Conservation (phyloP, 2,888 invertebrate species). For the Erebia aethiops region DNA sequence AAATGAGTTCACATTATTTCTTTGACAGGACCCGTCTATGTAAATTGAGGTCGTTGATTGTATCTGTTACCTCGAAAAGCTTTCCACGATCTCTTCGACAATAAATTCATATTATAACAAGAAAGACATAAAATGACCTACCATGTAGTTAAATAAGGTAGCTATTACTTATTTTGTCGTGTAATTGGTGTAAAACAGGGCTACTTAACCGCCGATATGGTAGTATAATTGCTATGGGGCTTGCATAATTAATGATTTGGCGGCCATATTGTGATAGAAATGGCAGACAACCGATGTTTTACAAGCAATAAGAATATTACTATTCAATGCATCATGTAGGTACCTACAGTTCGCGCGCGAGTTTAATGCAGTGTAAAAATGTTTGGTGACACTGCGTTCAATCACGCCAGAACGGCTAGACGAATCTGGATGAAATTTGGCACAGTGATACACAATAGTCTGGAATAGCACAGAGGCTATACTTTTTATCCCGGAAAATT, state of each 20-base stretch:
- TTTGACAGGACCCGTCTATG: no score
- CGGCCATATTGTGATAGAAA: constrained; percentile 45
- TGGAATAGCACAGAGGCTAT: no score
- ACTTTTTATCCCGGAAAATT: no score
- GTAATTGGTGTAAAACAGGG: constrained; percentile 38
- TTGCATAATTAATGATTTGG: constrained; percentile 43
- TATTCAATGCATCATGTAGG: no score
- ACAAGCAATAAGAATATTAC: neutral
- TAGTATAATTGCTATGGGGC: constrained; percentile 40
- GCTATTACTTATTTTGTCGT: constrained; percentile 17
- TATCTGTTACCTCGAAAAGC: neutral
- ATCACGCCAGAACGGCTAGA: no score
- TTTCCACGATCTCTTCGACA: neutral
- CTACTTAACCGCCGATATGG: constrained; percentile 21
- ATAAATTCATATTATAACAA: constrained; percentile 7
- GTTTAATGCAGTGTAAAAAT: no score
- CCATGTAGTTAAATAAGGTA: constrained; percentile 4
- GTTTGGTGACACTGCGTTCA: no score
- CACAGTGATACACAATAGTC: no score
- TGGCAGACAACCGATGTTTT: constrained; percentile 37
- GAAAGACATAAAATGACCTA: constrained; percentile 8
- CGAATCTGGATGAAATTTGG: no score
- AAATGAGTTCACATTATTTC: no score
- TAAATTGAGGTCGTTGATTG: no score
- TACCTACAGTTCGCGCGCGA: no score